Base-by-base conservation (phyloP, 2,797 vertebrate genomes). In the Salmo trutta region DNA sequence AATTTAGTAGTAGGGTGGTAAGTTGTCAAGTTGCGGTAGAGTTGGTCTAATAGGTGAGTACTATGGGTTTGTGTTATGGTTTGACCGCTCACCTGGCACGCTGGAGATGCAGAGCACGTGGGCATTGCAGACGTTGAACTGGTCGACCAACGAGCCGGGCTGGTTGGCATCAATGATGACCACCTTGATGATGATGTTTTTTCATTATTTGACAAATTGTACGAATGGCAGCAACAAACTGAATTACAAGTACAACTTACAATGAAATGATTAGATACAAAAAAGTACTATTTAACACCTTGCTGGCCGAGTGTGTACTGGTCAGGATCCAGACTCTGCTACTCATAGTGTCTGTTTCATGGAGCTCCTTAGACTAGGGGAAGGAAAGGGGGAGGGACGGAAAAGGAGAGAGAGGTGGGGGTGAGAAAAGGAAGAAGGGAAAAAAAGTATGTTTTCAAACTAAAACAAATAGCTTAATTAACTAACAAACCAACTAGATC, bases 161-260 rank as follows among this genome's bases (percentile, higher is more conserved):
- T 98, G 98, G 92, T 98, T 99, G 88, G 98, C 98, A 41, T 99
- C 98, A 5, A 99, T 97, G 89, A 99, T 98, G 56, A 99, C 97
- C 68, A 99, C 98, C 88, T 99, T 62, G n/a, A 62, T 21, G n/a
- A 62, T n/a, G 19, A 21, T 8, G 19, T 0, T 62, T 59, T 2
- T 59, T n/a, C 6, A 59, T 19, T 59, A 3, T 62, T 62, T 62
- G 7, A 19, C 4, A 21, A 62, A 62, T 21, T 47, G 10, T 47
- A 47, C 41, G 1, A 47, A 47, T 47, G 41, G 41, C 10, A 47
- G 41, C n/a, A 8, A 62, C 5, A 62, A 17, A 4, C n/a, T n/a
- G n/a, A 62, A 62, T 47, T 47, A 62, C 17, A 19, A 59, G 19
- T n/a, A 41, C 41, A 47, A 47, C 41, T 47, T 47, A 47, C 41